Percentiles rank a stretch among this genome's conserved stretches.
Evolutionary conservation across 2,888 invertebrate genomes (phyloP).

Genomic region (Resseliella maxima): DNA sequence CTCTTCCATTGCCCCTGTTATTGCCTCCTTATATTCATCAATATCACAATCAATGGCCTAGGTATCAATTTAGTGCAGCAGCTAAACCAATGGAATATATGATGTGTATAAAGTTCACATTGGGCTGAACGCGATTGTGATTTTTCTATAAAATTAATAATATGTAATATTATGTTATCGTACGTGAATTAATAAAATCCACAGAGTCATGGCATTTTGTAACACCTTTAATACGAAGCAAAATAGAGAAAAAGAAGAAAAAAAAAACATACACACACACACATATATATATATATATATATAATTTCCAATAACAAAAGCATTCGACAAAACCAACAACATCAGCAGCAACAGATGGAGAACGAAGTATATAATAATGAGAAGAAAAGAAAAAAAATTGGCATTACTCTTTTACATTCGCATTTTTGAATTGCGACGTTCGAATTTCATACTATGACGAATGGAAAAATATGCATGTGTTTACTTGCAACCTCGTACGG

Average conservation of each 20-base stretch:
- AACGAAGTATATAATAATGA: background rate
- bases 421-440: conserved; percentile 1
- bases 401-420: background rate
- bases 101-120: background rate
- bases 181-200: conserved; percentile 53
- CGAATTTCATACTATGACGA: conserved; percentile 33
- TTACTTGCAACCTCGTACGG: background rate
- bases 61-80: conserved; percentile 5
- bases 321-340: no score
- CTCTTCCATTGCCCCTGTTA: no score
- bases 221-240: background rate
- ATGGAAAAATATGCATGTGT: conserved; percentile 28
- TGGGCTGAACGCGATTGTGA: background rate
- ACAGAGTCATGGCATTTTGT: conserved; percentile 48
- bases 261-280: background rate
- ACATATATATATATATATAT: no score
- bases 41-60: conserved; percentile 33
- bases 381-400: background rate
- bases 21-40: conserved; percentile 11
- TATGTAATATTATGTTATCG: conserved; percentile 28
- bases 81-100: background rate
- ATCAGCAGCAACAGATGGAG: background rate
- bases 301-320: background rate
- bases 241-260: background rate
- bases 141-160: conserved; percentile 33